Evolutionary conservation across 2,888 invertebrate genomes (phyloP).

Genomic region (Mamestra brassicae): DNA sequence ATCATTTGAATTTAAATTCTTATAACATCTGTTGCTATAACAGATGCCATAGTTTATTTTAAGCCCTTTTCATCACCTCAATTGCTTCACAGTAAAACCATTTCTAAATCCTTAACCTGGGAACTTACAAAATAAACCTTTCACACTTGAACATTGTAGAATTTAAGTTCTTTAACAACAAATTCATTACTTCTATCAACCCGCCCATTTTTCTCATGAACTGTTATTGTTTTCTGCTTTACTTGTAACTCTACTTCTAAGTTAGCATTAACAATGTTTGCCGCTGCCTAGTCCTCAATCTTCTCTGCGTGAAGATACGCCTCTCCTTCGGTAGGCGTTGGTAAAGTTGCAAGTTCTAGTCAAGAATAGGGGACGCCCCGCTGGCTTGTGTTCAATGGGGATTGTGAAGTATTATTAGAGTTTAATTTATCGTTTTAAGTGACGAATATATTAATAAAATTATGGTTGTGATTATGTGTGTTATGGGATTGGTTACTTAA

Average conservation of each 20-base stretch:
- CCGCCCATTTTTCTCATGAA: conserved; percentile 75
- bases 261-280: conserved; percentile 46
- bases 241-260: conserved; percentile 54
- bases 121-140: conserved; percentile 54
- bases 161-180: conserved; percentile 53
- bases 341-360: conserved; percentile 43
- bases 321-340: conserved; percentile 62
- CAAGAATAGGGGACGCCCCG: conserved; percentile 75
- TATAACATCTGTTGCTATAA: background rate
- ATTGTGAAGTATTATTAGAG: conserved; percentile 79
- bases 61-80: background rate
- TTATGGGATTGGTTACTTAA: conserved; percentile 23
- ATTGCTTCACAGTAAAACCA: conserved; percentile 20
- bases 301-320: conserved; percentile 81
- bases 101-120: conserved; percentile 30
- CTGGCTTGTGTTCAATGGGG: conserved; percentile 72
- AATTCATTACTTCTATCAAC: conserved; percentile 47
- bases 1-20: too few species aligned
- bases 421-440: conserved; percentile 82
- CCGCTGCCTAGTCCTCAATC: conserved; percentile 67
- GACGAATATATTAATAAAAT: conserved; percentile 68
- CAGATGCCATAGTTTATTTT: background rate
- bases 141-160: conserved; percentile 50
- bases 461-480: conserved; percentile 50
- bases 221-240: conserved; percentile 68